Evolutionary conservation across 2,888 invertebrate species (phyloP), one percentile per base, ranked within the genome.

Genomic region (Nipponacmea schrenckii): DNA sequence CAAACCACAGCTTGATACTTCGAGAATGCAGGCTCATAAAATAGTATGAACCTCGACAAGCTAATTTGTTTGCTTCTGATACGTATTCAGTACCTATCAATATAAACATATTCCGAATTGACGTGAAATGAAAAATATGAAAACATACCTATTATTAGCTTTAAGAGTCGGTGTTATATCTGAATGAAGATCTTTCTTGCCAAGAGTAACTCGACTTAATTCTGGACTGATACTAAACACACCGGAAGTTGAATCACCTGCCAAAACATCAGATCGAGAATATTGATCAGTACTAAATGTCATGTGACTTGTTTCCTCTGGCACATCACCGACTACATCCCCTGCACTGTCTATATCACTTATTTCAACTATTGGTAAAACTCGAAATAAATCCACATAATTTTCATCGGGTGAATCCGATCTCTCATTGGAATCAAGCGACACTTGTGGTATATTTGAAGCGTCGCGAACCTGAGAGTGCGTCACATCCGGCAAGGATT

Each of bases 301-400:
- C 48, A 64, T 26, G 20, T 67, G 45, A 17, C 62, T 50, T 26
- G 67, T 46, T 48, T 74, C 69, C 15, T 26, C 64, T n/a, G 62
- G 48, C 8, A 68, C 20, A 12, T 26, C 66, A 4, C 67, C 68
- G 0, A 67, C 64, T 8, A 45, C 50, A 26, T 64, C 48, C 10
- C 62, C 56, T 48, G 70, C 72, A 56, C 62, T 70, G 14, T 69
- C 71, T 0, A 65, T 69, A 50, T 48, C 62, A 48, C 63, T 27
- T 10, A 64, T 44, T 26, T 39, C 48, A 48, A 64, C 64, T 5
- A 46, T 31, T 12, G 74, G 72, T 5, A 70, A 14, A 2, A 64
- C 46, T n/a, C 68, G 64, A 64, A 72, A 70, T 20, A 73, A 48
- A 65, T 70, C 73, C 27, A 73, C 73, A 65, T 73, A 73, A 65